phyloP scores from a whole-genome alignment of 1,140 invertebrate species.

The Tetramorium parvispinum region DNA sequence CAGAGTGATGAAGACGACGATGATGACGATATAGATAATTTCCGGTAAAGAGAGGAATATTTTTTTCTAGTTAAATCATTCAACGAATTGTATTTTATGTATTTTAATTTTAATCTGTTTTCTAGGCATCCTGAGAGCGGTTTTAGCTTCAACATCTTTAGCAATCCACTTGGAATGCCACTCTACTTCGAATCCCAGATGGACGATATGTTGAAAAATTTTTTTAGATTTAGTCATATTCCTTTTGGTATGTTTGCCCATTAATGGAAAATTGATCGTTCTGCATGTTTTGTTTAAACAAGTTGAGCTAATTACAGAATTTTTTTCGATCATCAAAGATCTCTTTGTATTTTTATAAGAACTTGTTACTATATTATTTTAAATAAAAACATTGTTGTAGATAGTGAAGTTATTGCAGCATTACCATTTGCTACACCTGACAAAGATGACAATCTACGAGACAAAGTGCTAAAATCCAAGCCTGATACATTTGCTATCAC shows the following conservation, averaged over 20 bases:
- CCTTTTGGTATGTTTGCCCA: slow-evolving; percentile 27
- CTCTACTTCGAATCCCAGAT: slow-evolving; percentile 80
- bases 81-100: background rate
- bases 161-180: slow-evolving; percentile 79
- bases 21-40: slow-evolving; percentile 77
- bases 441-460: slow-evolving; percentile 76
- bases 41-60: slow-evolving; percentile 67
- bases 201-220: slow-evolving; percentile 76
- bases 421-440: slow-evolving; percentile 43
- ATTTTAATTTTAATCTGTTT: background rate
- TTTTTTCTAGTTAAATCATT: background rate
- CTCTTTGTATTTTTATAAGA: background rate
- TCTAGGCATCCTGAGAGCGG: slow-evolving; percentile 52
- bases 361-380: background rate
- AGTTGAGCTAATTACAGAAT: background rate
- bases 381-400: slow-evolving; percentile 41
- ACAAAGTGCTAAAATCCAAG: slow-evolving; percentile 84
- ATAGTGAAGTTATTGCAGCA: slow-evolving; percentile 8
- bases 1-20: slow-evolving; percentile 78
- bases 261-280: background rate
- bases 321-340: slow-evolving; percentile 6
- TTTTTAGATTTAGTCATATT: slow-evolving; percentile 63
- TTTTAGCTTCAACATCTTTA: slow-evolving; percentile 76
- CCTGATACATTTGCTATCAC: slow-evolving; percentile 66
- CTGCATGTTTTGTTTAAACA: background rate